phyloP scores from a whole-genome alignment of 2,888 invertebrate species.

The Zele albiditarsus region DNA sequence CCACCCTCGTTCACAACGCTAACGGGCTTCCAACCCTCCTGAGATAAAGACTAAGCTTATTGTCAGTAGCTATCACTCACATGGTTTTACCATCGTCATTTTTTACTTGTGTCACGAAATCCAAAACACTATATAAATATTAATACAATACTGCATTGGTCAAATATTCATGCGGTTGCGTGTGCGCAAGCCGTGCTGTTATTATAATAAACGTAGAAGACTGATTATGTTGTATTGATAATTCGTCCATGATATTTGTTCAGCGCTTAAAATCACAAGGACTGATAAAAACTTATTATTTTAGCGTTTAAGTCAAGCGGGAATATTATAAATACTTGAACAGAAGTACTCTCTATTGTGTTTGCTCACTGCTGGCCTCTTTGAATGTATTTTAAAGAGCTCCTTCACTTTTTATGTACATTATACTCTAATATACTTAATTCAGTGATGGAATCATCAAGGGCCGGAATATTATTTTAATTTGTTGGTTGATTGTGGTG shows the following conservation, averaged over 20 bases:
- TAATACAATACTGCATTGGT: neutral
- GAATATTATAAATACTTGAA: too few species aligned
- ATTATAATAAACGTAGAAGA: neutral
- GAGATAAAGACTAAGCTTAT: conserved; percentile 9
- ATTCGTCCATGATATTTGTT: neutral
- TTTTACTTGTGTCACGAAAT: neutral
- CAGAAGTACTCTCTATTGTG: too few species aligned
- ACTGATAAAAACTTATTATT: too few species aligned
- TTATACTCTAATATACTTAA: too few species aligned
- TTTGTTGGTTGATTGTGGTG: neutral
- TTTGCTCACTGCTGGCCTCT: too few species aligned
- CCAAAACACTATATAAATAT: neutral
- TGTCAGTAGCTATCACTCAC: conserved; percentile 10
- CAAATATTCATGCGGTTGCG: neutral
- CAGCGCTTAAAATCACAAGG: neutral
- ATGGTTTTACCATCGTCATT: neutral
- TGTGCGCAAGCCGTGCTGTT: too few species aligned
- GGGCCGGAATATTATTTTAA: neutral
- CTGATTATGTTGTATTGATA: neutral
- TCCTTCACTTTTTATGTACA: too few species aligned
- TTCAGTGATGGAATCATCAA: neutral
- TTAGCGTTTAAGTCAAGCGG: too few species aligned
- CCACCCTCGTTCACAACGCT: conserved; percentile 18
- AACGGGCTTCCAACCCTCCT: conserved; percentile 13
- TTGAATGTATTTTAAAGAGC: too few species aligned